phyloP scores from a whole-genome alignment of 2,797 vertebrate species.

The Taenioides sp. region DNA sequence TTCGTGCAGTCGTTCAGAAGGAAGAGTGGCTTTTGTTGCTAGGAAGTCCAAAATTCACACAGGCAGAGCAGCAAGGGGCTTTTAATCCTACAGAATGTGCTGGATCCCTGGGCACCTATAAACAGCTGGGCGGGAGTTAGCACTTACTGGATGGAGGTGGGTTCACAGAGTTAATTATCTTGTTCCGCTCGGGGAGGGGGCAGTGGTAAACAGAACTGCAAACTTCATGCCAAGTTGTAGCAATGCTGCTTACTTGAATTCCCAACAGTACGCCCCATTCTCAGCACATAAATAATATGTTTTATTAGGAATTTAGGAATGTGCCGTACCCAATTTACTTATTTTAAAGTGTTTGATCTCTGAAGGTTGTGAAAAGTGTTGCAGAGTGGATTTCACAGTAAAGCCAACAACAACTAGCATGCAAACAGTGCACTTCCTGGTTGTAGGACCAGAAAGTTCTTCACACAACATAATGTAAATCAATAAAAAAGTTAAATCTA shows the following conservation, averaged over 20 bases:
- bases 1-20: slow-evolving; percentile 24
- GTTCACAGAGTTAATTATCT: slow-evolving; percentile 46
- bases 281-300: background rate
- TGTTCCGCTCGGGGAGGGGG: slow-evolving; percentile 20
- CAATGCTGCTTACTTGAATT: background rate
- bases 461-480: background rate
- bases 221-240: background rate
- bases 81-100: slow-evolving; percentile 43
- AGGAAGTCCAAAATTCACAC: slow-evolving; percentile 37
- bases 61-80: slow-evolving; percentile 38
- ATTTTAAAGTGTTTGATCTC: too few relatives aligned
- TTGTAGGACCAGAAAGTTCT: too few relatives aligned
- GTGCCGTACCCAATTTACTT: too few relatives aligned
- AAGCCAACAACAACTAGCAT: too few relatives aligned
- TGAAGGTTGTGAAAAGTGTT: too few relatives aligned
- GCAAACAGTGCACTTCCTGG: too few relatives aligned
- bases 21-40: slow-evolving; percentile 45
- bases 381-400: too few relatives aligned
- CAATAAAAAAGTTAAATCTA: background rate
- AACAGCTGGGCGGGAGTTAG: slow-evolving; percentile 43
- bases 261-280: background rate
- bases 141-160: slow-evolving; percentile 40
- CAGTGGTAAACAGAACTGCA: slow-evolving; percentile 13
- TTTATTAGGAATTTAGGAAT: background rate
- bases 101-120: slow-evolving; percentile 39